Evolutionary conservation across 2,797 vertebrate genomes (phyloP).

Genomic region (Propithecus deckenii): DNA sequence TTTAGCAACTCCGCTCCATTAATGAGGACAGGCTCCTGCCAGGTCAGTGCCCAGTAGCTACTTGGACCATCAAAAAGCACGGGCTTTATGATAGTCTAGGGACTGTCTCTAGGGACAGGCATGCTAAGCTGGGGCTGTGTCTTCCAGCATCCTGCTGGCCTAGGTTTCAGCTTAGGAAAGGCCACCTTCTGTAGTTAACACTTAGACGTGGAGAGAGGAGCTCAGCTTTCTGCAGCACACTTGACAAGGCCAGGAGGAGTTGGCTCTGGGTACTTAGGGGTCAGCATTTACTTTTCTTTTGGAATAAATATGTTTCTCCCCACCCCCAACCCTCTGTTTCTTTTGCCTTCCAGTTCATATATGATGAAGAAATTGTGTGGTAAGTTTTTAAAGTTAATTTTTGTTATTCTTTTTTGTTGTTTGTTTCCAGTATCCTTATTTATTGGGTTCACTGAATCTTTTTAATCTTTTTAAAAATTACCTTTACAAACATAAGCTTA

Average conservation of each 20-base stretch:
- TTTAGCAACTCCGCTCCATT: neutral
- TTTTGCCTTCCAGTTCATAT: conserved; percentile 87
- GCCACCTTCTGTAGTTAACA: neutral
- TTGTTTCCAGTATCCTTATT: neutral
- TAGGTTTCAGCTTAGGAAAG: neutral
- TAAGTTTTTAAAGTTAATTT: conserved; percentile 81
- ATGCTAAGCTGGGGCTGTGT: accelerated
- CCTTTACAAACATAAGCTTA: neutral
- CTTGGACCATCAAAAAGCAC: neutral
- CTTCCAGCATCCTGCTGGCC: neutral
- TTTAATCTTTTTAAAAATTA: neutral
- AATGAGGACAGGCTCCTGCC: neutral
- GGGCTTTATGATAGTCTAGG: neutral
- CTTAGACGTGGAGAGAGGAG: neutral
- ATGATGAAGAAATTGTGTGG: conserved; percentile 89
- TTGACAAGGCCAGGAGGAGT: accelerated
- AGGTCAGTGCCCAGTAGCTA: neutral
- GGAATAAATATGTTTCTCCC: conserved; percentile 27
- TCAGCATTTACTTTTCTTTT: neutral
- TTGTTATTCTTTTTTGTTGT: neutral
- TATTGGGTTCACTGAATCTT: neutral
- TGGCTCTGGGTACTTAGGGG: neutral
- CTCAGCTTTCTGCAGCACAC: neutral
- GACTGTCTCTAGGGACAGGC: neutral
- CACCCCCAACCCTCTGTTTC: conserved; percentile 18